Percentiles rank a stretch among this genome's conserved stretches.
These are phyloP conservation scores for Ranitomeya variabilis DNA, from an alignment of 2,113 vertebrate species.

Conservation along the genomic window DNA sequence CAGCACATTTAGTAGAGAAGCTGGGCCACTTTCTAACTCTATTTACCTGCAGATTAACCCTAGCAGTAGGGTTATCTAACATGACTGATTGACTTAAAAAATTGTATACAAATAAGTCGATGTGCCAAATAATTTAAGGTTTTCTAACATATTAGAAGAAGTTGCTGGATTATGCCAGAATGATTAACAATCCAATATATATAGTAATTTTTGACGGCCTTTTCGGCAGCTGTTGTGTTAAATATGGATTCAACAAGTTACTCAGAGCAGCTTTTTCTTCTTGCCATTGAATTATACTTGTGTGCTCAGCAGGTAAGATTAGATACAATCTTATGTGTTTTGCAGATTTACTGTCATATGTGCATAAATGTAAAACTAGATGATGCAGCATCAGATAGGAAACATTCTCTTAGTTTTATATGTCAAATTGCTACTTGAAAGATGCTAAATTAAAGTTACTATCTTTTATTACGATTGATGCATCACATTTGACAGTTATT, in stretches of 20 bases:
- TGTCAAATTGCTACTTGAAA: background rate
- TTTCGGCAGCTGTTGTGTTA: background rate
- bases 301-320: background rate
- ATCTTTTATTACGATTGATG: constrained; percentile 24
- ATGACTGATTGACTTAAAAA: no score
- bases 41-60: no score
- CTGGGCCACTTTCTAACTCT: no score
- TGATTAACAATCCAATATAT: background rate
- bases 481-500: background rate
- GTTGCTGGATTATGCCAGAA: background rate
- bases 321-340: background rate
- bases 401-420: background rate
- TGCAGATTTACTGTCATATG: background rate
- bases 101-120: background rate
- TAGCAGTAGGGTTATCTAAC: no score
- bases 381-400: background rate
- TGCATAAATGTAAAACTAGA: background rate
- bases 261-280: background rate
- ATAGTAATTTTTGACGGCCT: background rate
- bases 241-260: background rate
- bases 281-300: background rate
- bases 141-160: background rate
- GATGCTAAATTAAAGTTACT: background rate
- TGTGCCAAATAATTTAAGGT: background rate
- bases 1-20: no score